Evolutionary conservation across 2,113 vertebrate genomes (phyloP), one percentile per base, ranked within the genome.

Genomic region (Crotalus tigris): DNA sequence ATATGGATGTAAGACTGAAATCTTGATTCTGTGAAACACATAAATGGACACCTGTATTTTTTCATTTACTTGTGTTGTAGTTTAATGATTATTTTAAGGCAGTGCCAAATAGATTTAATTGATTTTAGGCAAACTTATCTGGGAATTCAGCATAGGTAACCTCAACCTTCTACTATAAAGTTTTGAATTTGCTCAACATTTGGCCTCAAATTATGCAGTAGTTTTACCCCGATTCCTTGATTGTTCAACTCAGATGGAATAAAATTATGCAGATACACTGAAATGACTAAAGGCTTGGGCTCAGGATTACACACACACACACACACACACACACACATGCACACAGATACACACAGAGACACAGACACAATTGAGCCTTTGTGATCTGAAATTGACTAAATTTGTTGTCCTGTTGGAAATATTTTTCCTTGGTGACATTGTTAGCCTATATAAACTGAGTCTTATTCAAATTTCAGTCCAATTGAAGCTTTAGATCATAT

Each of bases 81-180:
- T 90, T 96, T 95, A 94, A 95, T 94, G 91, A 94, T 59, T 92
- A 92, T 93, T 0, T 0, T 29, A 81, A 33, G 55, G 81, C 91
- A 61, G 33, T 95, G 95, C 75, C 91, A 95, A 88, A 94, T 81
- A 44, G 33, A 81, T 96, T 95, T 95, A 93, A 92, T 51, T 54
- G 46, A 24, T 69, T 1, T 33, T 95, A 95, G 93, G 94, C 17
- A 53, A 57, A 44, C 91, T 91, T 95, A 85, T 44, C 9, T 85
- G 7, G 55, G 29, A 33, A 23, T 92, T 81, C 75, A 81, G 17
- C 33, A 44, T 1, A 3, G 8, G 39, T 17, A 81, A 39, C 75
- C 33, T 44, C 17, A 81, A 44, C 33, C 33, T 44, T 81, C 33
- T 29, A 23, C 6, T 88, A 54, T 12, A 55, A 88, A 33, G 15